These are phyloP conservation scores for Alosa sapidissima DNA, from an alignment of 2,797 vertebrate species.

Conservation along the genomic window DNA sequence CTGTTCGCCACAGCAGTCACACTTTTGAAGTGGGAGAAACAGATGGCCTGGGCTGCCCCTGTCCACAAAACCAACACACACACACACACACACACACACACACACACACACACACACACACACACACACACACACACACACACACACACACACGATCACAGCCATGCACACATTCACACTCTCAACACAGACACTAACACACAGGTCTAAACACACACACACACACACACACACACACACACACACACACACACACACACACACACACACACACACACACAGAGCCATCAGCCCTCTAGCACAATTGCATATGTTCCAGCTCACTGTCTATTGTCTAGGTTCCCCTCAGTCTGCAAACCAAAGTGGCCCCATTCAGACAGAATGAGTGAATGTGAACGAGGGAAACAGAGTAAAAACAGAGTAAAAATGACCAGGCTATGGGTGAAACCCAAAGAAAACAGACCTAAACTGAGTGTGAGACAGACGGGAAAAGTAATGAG, in stretches of 20 bases:
- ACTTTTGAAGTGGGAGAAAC: background rate
- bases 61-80: background rate
- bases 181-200: no score
- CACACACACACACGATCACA: background rate
- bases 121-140: background rate
- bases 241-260: background rate
- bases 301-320: background rate
- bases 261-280: background rate
- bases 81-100: background rate
- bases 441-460: background rate
- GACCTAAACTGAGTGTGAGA: constrained; percentile 20
- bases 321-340: background rate
- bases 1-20: background rate
- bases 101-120: background rate
- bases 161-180: background rate
- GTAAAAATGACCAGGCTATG: constrained; percentile 16
- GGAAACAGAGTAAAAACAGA: constrained; percentile 33
- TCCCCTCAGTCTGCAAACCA: background rate
- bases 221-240: background rate
- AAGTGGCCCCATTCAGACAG: background rate
- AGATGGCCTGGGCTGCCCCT: constrained; percentile 10
- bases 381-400: constrained; percentile 5
- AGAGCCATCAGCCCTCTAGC: background rate
- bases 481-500: constrained; percentile 33
- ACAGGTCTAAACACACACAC: background rate